A percentile compares a stretch with the other conserved stretches of the same genome.
Evolutionary conservation across 2,797 vertebrate species (phyloP).

Genomic region (Echiichthys vipera): DNA sequence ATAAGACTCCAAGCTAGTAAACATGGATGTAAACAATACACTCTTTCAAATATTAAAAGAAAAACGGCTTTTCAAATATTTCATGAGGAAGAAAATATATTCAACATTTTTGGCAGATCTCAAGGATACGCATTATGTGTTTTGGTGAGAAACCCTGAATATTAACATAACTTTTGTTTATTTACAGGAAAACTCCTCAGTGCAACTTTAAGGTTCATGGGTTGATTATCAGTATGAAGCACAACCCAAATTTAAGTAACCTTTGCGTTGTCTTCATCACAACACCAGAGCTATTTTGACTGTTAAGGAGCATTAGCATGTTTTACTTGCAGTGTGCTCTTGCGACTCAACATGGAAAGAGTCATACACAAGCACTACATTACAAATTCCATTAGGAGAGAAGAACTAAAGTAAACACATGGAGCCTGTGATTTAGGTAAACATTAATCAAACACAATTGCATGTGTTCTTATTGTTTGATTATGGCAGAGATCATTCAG

Average conservation of each 20-base stretch:
- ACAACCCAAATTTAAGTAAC: conserved; percentile 41
- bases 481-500: conserved; percentile 24
- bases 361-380: conserved; percentile 26
- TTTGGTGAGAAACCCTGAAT: conserved; percentile 8
- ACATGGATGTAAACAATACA: conserved; percentile 1
- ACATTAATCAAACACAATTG: conserved; percentile 31
- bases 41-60: neutral
- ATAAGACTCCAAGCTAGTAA: neutral
- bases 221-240: conserved; percentile 50
- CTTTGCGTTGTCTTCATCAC: conserved; percentile 41
- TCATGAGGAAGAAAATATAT: neutral
- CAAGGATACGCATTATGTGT: neutral
- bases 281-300: conserved; percentile 41
- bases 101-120: neutral
- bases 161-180: conserved; percentile 1
- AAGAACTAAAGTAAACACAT: conserved; percentile 19
- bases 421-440: conserved; percentile 32
- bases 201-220: conserved; percentile 14
- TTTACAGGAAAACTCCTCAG: neutral
- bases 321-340: conserved; percentile 28
- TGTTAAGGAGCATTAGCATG: conserved; percentile 31
- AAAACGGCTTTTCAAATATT: conserved; percentile 3
- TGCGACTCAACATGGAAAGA: conserved; percentile 24
- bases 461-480: conserved; percentile 31
- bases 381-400: conserved; percentile 37